Evolutionary conservation across 1,140 invertebrate species (phyloP).

Genomic region (Penaeus indicus): DNA sequence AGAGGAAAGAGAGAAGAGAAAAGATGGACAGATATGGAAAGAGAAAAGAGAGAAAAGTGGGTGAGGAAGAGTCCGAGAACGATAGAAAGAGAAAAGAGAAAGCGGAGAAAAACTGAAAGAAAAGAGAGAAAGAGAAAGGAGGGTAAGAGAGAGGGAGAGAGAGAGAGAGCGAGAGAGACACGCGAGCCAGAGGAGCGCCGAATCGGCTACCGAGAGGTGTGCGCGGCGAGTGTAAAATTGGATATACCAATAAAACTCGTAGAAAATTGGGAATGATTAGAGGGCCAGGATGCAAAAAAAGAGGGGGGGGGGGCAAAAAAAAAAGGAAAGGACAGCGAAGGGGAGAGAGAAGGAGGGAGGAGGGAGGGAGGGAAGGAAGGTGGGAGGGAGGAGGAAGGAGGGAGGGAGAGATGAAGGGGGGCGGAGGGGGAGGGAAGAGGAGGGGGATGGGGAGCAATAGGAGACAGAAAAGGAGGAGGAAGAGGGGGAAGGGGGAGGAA

Average conservation of each 20-base stretch:
- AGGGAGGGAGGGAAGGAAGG: background rate
- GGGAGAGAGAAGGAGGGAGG: background rate
- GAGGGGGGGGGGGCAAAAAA: too few relatives aligned
- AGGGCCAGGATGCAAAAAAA: too few relatives aligned
- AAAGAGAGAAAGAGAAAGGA: too few relatives aligned
- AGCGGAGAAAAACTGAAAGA: too few relatives aligned
- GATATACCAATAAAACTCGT: too few relatives aligned
- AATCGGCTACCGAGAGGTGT: too few relatives aligned
- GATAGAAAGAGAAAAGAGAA: background rate
- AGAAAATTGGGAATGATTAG: too few relatives aligned
- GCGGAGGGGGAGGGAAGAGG: background rate
- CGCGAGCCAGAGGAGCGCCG: too few relatives aligned
- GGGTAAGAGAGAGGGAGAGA: too few relatives aligned
- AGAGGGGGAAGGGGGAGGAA: background rate
- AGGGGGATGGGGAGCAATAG: background rate
- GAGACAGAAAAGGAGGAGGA: background rate
- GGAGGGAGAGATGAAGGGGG: background rate
- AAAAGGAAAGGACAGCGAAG: too few relatives aligned
- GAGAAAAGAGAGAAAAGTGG: background rate
- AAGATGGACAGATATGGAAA: background rate
- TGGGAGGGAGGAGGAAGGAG: background rate
- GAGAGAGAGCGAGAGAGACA: too few relatives aligned
- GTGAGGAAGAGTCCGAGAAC: background rate
- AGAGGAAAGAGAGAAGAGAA: background rate
- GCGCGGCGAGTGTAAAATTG: too few relatives aligned